Base-by-base conservation (phyloP, 2,113 vertebrate species). In the Hiodon tergisus region DNA sequence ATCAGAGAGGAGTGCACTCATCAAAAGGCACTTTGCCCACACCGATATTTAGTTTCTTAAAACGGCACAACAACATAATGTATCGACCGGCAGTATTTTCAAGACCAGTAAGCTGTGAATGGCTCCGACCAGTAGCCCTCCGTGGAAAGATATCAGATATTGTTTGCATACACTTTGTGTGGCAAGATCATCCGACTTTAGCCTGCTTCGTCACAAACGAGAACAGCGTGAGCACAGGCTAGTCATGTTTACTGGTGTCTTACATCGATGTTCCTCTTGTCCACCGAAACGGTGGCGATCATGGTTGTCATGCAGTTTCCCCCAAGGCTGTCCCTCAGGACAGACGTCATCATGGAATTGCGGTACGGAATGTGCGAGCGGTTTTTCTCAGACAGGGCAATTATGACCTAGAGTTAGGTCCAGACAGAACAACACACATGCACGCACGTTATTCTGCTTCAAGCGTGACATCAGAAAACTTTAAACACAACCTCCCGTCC, bases 261-360 rank as follows among this genome's bases (percentile, higher is more conserved):
- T 81, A 92, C 95, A 13, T 94, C 94, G 0, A 97, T 84, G 62
- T 96, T 97, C 79, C 87, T 92, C 83, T 85, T 96, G 78, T 99
- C 97, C 4, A 94, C 66, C 3, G 95, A 92, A 2, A 99, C 82
- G 0, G 93, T 98, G 69, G 97, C 95, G 14, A 99, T 95, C 97
- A 99, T 98, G 61, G 94, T 94, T 0, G 97, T 99, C 94, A 94
- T 94, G 81, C 97, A 99, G 90, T 99, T 99, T 14, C 97, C 97
- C 47, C 97, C 97, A 9, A 99, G 85, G 66, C 97, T 98, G 88
- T 99, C 97, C 81, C 97, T 88, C 51, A 99, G 89, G 80, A 99
- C 96, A 2, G 95, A 98, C 0, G 97, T 99, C 93, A 99, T 93
- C 96, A 98, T 93, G 16, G 95, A 99, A 83, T 99, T 99, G 78